Percentiles rank a stretch among this genome's conserved stretches.
Conservation (phyloP, 2,888 invertebrate genomes). For the Matsumyia berberina region DNA sequence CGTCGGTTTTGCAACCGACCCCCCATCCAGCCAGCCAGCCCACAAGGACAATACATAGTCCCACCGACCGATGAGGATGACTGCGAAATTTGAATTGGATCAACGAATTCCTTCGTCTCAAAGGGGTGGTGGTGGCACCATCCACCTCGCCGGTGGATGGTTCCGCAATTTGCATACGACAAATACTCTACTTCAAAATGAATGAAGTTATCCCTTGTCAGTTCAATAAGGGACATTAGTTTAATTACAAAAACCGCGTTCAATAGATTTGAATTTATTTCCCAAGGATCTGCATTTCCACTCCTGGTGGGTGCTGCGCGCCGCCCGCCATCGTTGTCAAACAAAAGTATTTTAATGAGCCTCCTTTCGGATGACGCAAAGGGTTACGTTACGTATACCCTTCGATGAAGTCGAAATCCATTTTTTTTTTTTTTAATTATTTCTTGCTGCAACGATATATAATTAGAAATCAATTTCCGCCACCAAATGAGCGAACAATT, state of each 20-base stretch:
- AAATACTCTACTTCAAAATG: conserved; percentile 74
- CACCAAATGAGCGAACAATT: conserved; percentile 43
- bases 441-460: neutral
- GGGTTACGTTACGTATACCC: conserved; percentile 4
- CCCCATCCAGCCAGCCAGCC: conserved; percentile 16
- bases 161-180: conserved; percentile 72
- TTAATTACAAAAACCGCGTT: conserved; percentile 76
- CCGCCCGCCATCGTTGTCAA: conserved; percentile 25
- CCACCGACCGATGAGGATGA: conserved; percentile 14
- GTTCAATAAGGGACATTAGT: conserved; percentile 76
- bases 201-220: conserved; percentile 75
- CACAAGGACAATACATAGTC: conserved; percentile 41
- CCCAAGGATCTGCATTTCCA: conserved; percentile 24
- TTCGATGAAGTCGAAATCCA: neutral
- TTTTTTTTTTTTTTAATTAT: neutral
- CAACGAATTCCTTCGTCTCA: conserved; percentile 53
- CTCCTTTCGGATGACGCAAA: conserved; percentile 14
- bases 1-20: conserved; percentile 19
- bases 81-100: conserved; percentile 70
- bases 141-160: neutral
- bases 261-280: conserved; percentile 68
- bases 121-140: conserved; percentile 11
- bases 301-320: neutral
- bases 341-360: conserved; percentile 59
- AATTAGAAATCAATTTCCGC: conserved; percentile 35